These are phyloP conservation scores for Arctia plantaginis DNA, from an alignment of 2,888 invertebrate species.

Conservation along the genomic window DNA sequence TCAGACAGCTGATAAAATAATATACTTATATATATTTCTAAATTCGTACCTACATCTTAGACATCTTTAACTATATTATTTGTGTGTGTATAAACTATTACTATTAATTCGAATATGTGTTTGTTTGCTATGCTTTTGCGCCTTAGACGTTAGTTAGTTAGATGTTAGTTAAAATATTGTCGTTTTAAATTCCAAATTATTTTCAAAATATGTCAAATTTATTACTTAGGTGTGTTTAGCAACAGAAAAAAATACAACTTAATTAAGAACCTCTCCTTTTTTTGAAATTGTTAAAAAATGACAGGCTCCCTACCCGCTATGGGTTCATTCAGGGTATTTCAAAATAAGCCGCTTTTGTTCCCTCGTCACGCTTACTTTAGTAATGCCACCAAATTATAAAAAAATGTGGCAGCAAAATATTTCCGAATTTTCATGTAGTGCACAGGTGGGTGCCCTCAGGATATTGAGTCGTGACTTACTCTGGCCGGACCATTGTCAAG, in stretches of 20 bases:
- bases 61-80: too few relatives aligned
- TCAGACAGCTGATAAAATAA: too few relatives aligned
- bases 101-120: too few relatives aligned
- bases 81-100: too few relatives aligned
- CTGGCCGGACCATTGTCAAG: conserved; percentile 65
- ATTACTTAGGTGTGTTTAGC: conserved; percentile 23
- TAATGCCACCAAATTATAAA: conserved; percentile 72
- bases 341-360: conserved; percentile 60
- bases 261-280: background rate
- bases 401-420: conserved; percentile 63
- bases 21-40: too few relatives aligned
- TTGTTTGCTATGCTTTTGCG: too few relatives aligned
- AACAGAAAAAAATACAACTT: conserved; percentile 19
- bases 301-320: conserved; percentile 1
- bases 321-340: conserved; percentile 22
- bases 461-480: conserved; percentile 81
- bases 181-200: too few relatives aligned
- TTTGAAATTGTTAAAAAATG: conserved; percentile 3
- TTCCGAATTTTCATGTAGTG: conserved; percentile 68
- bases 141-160: too few relatives aligned
- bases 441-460: conserved; percentile 82
- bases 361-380: conserved; percentile 66
- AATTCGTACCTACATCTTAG: too few relatives aligned
- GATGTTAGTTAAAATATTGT: too few relatives aligned
- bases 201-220: background rate